These are phyloP conservation scores for Oncorhynchus gorbuscha DNA, from an alignment of 2,113 vertebrate species.

Conservation along the genomic window DNA sequence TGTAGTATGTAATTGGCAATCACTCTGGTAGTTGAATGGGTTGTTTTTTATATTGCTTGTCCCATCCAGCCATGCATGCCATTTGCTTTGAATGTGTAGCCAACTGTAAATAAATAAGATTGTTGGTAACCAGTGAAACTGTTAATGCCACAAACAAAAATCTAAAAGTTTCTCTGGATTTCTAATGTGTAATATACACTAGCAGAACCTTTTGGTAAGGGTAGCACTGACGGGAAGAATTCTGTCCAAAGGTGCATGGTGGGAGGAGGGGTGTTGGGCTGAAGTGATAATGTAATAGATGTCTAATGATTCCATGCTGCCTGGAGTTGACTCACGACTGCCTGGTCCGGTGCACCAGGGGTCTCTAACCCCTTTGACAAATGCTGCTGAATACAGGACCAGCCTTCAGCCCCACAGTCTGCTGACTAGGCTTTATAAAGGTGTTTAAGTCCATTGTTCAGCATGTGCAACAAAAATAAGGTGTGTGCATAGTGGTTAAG, in stretches of 20 bases:
- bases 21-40: background rate
- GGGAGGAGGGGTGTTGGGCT: constrained; percentile 14
- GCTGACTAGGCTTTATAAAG: background rate
- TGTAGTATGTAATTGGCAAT: background rate
- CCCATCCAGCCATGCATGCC: background rate
- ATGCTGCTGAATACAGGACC: background rate
- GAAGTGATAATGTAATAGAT: constrained; percentile 38
- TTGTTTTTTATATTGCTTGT: background rate
- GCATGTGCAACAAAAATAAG: background rate
- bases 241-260: constrained; percentile 59
- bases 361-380: background rate
- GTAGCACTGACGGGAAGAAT: background rate
- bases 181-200: background rate
- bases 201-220: constrained; percentile 61
- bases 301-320: constrained; percentile 16
- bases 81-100: background rate
- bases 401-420: background rate
- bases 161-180: background rate
- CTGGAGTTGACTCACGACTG: constrained; percentile 7
- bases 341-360: background rate
- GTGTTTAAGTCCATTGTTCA: background rate
- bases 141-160: background rate
- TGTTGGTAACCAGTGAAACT: background rate
- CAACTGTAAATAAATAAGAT: background rate
- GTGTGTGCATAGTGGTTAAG: background rate